These are phyloP conservation scores for Marronus borbonicus DNA, from an alignment of 2,888 invertebrate genomes.

Conservation along the genomic window DNA sequence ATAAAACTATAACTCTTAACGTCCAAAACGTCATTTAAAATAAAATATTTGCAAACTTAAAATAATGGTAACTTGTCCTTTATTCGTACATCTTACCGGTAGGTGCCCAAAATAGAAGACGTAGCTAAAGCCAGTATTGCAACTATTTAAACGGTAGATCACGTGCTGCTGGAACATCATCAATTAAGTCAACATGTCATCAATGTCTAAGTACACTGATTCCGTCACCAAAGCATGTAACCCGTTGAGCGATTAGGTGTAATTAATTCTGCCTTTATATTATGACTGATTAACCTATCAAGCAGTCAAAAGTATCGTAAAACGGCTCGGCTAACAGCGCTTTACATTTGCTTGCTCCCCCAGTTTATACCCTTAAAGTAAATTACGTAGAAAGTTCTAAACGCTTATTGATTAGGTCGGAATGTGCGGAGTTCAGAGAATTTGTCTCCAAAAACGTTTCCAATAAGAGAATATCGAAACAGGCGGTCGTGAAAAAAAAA, in stretches of 20 bases:
- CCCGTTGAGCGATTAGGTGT: conserved; percentile 61
- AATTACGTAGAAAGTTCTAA: conserved; percentile 32
- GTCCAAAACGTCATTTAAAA: too few species aligned
- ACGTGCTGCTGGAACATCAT: conserved; percentile 57
- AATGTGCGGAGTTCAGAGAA: neutral
- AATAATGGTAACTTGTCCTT: neutral
- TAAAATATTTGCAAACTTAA: too few species aligned
- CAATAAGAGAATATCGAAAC: neutral
- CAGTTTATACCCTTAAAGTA: conserved; percentile 41
- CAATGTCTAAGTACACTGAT: conserved; percentile 61
- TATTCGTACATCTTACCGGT: neutral
- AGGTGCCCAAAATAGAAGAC: neutral
- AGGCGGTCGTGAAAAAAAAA: conserved; percentile 34
- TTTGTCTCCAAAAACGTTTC: neutral
- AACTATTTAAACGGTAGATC: conserved; percentile 43
- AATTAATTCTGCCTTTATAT: conserved; percentile 62
- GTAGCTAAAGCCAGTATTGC: conserved; percentile 26
- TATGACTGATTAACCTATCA: conserved; percentile 63
- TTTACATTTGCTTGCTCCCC: conserved; percentile 48
- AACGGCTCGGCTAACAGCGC: conserved; percentile 34
- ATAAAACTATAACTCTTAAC: too few species aligned
- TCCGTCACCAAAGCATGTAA: conserved; percentile 61
- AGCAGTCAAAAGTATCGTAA: conserved; percentile 56
- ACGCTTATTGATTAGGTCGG: conserved; percentile 21
- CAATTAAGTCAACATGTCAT: conserved; percentile 62